These are phyloP conservation scores for Apis dorsata DNA, from an alignment of 1,140 invertebrate genomes.

Conservation along the genomic window DNA sequence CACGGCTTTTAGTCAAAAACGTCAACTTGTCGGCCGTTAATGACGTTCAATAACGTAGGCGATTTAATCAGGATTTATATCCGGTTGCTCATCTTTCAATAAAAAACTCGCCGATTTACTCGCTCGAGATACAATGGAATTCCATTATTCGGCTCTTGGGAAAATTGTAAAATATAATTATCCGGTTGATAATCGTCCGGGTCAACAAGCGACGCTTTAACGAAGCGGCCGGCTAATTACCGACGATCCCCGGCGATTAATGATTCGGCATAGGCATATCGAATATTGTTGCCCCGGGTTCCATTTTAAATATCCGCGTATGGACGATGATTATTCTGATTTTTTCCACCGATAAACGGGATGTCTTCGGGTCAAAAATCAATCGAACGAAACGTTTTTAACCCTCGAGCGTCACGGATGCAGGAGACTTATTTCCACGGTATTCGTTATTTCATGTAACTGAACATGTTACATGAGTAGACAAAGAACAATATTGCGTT, in stretches of 20 bases:
- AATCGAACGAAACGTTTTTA: too few relatives aligned
- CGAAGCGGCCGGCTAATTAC: slow-evolving; percentile 41
- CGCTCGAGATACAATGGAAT: slow-evolving; percentile 35
- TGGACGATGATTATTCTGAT: too few relatives aligned
- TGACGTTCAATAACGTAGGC: slow-evolving; percentile 11
- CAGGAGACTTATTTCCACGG: too few relatives aligned
- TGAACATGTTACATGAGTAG: too few relatives aligned
- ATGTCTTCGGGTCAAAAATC: too few relatives aligned
- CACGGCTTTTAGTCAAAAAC: too few relatives aligned
- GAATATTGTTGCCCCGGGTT: background rate
- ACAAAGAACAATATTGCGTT: too few relatives aligned
- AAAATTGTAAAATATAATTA: slow-evolving; percentile 50
- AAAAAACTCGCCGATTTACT: background rate
- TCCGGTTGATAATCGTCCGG: slow-evolving; percentile 25
- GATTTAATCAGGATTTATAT: background rate
- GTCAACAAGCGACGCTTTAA: slow-evolving; percentile 39
- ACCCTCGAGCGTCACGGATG: too few relatives aligned
- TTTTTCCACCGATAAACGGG: too few relatives aligned
- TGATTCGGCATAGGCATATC: background rate
- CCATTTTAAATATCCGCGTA: background rate
- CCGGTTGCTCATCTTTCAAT: background rate
- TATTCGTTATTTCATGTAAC: too few relatives aligned
- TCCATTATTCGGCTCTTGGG: slow-evolving; percentile 34
- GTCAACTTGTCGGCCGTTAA: slow-evolving; percentile 23
- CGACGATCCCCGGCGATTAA: slow-evolving; percentile 28